Percentiles rank a stretch among this genome's conserved stretches.
phyloP scores from a whole-genome alignment of 2,113 vertebrate genomes.

The Callopanchax toddi region DNA sequence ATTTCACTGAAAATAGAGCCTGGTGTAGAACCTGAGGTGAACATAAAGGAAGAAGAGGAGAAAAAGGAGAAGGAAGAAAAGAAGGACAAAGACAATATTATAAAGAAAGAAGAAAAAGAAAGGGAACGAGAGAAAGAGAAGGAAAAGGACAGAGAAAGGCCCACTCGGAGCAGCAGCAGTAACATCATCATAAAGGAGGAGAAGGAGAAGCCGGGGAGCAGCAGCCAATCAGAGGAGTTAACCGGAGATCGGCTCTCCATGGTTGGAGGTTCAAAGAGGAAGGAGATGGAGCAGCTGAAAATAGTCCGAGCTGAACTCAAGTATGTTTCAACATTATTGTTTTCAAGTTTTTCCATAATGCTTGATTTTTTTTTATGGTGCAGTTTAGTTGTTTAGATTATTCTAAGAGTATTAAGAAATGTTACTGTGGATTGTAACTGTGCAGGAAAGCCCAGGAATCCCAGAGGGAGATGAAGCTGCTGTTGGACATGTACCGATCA shows the following conservation, averaged over 20 bases:
- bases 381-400: too few species aligned
- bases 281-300: constrained; percentile 93
- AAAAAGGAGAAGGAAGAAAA: constrained; percentile 85
- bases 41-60: constrained; percentile 86
- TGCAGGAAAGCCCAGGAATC: constrained; percentile 95
- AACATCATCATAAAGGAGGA: constrained; percentile 74
- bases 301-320: constrained; percentile 88
- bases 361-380: too few species aligned
- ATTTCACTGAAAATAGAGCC: constrained; percentile 77
- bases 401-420: too few species aligned
- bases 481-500: constrained; percentile 97
- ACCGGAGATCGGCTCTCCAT: constrained; percentile 68
- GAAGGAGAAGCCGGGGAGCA: constrained; percentile 71
- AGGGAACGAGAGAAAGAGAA: constrained; percentile 79
- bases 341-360: not conserved
- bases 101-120: constrained; percentile 87
- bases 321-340: constrained; percentile 67
- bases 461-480: constrained; percentile 95
- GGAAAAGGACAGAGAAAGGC: constrained; percentile 84
- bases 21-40: constrained; percentile 72
- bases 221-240: constrained; percentile 75
- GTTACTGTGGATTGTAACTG: not conserved
- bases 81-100: constrained; percentile 76
- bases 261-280: constrained; percentile 81
- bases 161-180: constrained; percentile 71